Conservation (phyloP, 2,888 invertebrate species). For the Scaptomyza flava region DNA sequence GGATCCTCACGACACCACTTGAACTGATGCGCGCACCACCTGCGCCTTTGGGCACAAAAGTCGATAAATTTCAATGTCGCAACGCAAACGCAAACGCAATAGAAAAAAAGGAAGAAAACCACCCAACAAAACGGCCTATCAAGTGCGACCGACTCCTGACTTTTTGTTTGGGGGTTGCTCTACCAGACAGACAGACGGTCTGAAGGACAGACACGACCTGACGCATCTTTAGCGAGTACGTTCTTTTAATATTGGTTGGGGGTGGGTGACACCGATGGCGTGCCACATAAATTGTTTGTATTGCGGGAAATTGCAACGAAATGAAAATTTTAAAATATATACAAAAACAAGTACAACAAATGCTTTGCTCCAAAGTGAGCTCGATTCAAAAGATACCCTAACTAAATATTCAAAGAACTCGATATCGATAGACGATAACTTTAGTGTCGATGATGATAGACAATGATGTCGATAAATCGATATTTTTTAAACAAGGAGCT, state of each 20-base stretch:
- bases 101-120: slow-evolving; percentile 14
- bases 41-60: slow-evolving; percentile 33
- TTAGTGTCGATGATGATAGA: no score
- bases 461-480: neutral
- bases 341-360: neutral
- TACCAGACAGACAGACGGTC: slow-evolving; percentile 5
- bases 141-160: slow-evolving; percentile 17
- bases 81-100: slow-evolving; percentile 47
- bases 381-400: neutral
- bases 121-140: slow-evolving; percentile 17
- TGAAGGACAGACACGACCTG: neutral
- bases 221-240: slow-evolving; percentile 22
- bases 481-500: neutral
- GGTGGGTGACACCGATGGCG: slow-evolving; percentile 37
- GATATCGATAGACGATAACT: no score
- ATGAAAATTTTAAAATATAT: slow-evolving; percentile 56
- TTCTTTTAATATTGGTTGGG: neutral
- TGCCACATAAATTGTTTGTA: slow-evolving; percentile 60
- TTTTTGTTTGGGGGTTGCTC: slow-evolving; percentile 40
- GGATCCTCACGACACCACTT: slow-evolving; percentile 45
- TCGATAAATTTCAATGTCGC: slow-evolving; percentile 75
- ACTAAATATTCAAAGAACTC: neutral
- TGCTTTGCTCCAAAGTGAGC: neutral
- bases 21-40: slow-evolving; percentile 33
- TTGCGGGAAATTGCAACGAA: slow-evolving; percentile 33